Conservation (phyloP, 2,797 vertebrate species). For the Buceros bicornis region DNA sequence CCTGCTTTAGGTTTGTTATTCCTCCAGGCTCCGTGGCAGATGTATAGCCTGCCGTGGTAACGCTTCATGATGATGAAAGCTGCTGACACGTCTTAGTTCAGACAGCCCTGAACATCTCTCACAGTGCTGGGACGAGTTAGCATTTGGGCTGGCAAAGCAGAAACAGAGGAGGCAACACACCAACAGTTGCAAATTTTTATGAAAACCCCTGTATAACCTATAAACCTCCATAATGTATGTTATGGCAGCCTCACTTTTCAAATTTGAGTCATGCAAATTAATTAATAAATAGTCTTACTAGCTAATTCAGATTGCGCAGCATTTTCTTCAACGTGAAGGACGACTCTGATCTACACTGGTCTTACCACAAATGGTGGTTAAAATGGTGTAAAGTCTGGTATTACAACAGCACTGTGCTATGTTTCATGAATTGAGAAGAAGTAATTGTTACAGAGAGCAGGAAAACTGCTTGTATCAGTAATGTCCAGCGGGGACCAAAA, state of each 20-base stretch:
- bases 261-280: background rate
- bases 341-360: background rate
- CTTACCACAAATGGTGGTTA: background rate
- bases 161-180: background rate
- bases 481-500: background rate
- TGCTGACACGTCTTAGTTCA: background rate
- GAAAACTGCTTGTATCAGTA: background rate
- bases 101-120: background rate
- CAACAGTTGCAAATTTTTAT: background rate
- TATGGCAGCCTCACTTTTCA: background rate
- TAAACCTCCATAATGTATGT: background rate
- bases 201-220: background rate
- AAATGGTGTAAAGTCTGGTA: background rate
- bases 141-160: conserved; percentile 32
- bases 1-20: background rate
- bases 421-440: background rate
- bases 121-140: background rate
- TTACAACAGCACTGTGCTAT: background rate
- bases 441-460: background rate
- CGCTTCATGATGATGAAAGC: conserved; percentile 6
- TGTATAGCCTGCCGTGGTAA: background rate
- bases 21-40: conserved; percentile 25
- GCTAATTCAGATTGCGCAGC: background rate
- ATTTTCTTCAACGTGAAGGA: background rate
- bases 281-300: background rate